Evolutionary conservation across 2,888 invertebrate genomes (phyloP).

Genomic region (Bombylius discolor): DNA sequence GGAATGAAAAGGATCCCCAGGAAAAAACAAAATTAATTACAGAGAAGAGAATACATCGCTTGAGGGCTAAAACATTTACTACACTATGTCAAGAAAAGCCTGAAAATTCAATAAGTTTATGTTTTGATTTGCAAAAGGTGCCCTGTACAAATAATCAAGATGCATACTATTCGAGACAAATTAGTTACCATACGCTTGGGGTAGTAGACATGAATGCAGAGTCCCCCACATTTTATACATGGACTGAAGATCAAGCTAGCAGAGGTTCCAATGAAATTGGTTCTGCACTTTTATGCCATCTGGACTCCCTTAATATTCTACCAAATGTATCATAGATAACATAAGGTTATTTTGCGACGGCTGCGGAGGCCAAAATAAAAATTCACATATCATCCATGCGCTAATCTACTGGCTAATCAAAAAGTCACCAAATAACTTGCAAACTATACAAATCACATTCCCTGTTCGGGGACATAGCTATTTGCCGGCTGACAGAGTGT

Average conservation of each 20-base stretch:
- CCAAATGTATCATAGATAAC: constrained; percentile 1
- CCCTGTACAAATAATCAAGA: neutral
- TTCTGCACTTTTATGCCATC: constrained; percentile 8
- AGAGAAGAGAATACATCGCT: constrained; percentile 4
- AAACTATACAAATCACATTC: constrained; percentile 4
- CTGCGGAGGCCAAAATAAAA: constrained; percentile 6
- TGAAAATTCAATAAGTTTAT: constrained; percentile 6
- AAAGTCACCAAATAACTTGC: neutral
- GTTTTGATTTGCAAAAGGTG: constrained; percentile 7
- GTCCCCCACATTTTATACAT: constrained; percentile 10
- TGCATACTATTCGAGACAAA: constrained; percentile 7
- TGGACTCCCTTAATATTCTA: neutral
- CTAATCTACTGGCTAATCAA: constrained; percentile 6
- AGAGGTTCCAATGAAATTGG: neutral
- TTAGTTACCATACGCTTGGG: constrained; percentile 1
- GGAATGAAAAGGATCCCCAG: neutral
- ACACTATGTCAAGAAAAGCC: constrained; percentile 5
- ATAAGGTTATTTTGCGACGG: constrained; percentile 6
- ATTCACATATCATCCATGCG: constrained; percentile 4
- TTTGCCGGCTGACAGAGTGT: constrained; percentile 8
- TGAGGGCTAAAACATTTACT: constrained; percentile 7
- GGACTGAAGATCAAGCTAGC: constrained; percentile 6
- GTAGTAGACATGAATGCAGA: constrained; percentile 6
- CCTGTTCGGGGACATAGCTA: constrained; percentile 8
- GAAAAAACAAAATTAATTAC: constrained; percentile 4